phyloP scores from a whole-genome alignment of 2,797 vertebrate species.

The Gallinago stenura region DNA sequence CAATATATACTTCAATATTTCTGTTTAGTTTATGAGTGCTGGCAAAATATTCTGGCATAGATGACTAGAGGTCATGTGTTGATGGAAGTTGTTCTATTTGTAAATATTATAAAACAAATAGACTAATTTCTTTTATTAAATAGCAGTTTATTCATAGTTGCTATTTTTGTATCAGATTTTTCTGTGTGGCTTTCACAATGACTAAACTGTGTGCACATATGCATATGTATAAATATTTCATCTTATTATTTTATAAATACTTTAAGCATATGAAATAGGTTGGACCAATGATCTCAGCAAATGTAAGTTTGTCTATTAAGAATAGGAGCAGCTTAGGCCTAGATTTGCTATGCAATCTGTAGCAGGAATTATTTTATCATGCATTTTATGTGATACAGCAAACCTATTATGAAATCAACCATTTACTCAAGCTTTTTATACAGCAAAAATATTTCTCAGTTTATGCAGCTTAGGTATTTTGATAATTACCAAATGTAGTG shows the following conservation, averaged over 20 bases:
- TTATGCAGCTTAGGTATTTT: neutral
- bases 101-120: slow-evolving; percentile 43
- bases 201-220: neutral
- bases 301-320: slow-evolving; percentile 14
- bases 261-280: neutral
- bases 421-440: neutral
- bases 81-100: slow-evolving; percentile 24
- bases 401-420: neutral
- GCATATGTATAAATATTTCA: neutral
- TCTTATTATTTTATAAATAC: neutral
- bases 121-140: neutral
- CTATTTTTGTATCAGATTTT: slow-evolving; percentile 21
- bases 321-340: neutral
- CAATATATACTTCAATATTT: neutral
- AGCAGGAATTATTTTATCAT: neutral
- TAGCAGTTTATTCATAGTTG: neutral
- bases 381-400: neutral
- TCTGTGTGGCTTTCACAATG: slow-evolving; percentile 3
- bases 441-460: neutral
- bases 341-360: neutral
- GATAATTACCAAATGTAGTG: slow-evolving; percentile 7
- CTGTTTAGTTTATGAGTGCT: slow-evolving; percentile 16
- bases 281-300: slow-evolving; percentile 29
- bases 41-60: slow-evolving; percentile 42
- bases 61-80: neutral